Evolutionary conservation across 2,797 vertebrate genomes (phyloP).

Genomic region (Sebastes nivosus): DNA sequence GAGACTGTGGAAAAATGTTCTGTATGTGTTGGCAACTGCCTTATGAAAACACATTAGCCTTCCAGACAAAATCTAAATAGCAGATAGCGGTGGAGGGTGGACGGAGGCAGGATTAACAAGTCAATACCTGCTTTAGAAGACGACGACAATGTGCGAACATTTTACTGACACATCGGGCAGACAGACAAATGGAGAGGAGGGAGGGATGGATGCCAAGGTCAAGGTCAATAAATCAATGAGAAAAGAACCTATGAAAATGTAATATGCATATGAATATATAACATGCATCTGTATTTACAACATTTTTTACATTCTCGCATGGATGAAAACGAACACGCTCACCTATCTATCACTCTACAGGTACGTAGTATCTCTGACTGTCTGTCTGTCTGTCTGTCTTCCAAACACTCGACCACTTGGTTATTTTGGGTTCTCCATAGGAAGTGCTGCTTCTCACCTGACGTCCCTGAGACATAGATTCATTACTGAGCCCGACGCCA

Average conservation of each 20-base stretch:
- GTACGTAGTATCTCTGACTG: constrained; percentile 16
- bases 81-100: constrained; percentile 37
- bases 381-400: constrained; percentile 24
- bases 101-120: constrained; percentile 65
- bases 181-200: constrained; percentile 60
- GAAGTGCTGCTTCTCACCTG: constrained; percentile 80
- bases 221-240: constrained; percentile 59
- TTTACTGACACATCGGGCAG: constrained; percentile 74
- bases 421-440: constrained; percentile 73
- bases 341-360: constrained; percentile 20
- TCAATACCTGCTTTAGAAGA: constrained; percentile 72
- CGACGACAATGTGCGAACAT: constrained; percentile 76
- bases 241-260: constrained; percentile 23
- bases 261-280: neutral
- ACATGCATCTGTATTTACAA: neutral
- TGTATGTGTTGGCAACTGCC: constrained; percentile 69
- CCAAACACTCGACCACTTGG: constrained; percentile 34
- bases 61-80: constrained; percentile 70
- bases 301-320: constrained; percentile 1
- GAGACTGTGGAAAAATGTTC: constrained; percentile 49
- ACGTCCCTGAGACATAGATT: constrained; percentile 84
- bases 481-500: constrained; percentile 85
- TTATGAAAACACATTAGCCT: constrained; percentile 68
- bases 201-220: constrained; percentile 55
- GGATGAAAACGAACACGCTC: neutral